These are phyloP conservation scores for Dolichopus griseipennis DNA, from an alignment of 2,888 invertebrate genomes.

Conservation along the genomic window DNA sequence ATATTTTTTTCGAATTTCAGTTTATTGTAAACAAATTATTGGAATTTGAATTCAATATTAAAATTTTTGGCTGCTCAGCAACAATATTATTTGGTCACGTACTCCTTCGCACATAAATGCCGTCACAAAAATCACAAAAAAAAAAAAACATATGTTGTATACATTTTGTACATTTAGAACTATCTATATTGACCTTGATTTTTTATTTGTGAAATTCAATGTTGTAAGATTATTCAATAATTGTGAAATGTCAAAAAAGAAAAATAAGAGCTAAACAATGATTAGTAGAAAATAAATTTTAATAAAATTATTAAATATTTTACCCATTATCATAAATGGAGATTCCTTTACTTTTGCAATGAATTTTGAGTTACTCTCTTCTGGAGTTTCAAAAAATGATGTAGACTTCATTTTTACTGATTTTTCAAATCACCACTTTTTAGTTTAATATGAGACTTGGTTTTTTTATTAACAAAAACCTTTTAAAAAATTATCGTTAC, in stretches of 20 bases:
- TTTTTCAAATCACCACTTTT: background rate
- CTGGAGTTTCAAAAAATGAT: constrained; percentile 28
- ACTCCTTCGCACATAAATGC: too few relatives aligned
- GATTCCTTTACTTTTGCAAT: constrained; percentile 61
- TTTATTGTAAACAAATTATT: too few relatives aligned
- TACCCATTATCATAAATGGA: constrained; percentile 65
- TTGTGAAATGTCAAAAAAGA: too few relatives aligned
- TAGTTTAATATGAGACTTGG: background rate
- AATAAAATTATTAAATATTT: constrained; percentile 29
- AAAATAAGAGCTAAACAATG: too few relatives aligned
- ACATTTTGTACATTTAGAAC: too few relatives aligned
- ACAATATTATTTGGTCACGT: too few relatives aligned
- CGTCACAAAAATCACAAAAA: too few relatives aligned
- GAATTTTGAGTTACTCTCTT: constrained; percentile 42
- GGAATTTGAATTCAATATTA: too few relatives aligned
- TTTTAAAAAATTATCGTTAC: background rate
- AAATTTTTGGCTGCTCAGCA: background rate
- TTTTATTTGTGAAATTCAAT: background rate
- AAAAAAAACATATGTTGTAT: too few relatives aligned
- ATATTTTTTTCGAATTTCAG: too few relatives aligned
- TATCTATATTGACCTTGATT: background rate
- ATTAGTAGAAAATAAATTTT: background rate
- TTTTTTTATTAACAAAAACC: background rate
- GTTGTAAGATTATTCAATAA: background rate
- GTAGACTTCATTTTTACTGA: background rate